Conservation (phyloP, 2,113 vertebrate genomes). For the Amblyornis subalaris region DNA sequence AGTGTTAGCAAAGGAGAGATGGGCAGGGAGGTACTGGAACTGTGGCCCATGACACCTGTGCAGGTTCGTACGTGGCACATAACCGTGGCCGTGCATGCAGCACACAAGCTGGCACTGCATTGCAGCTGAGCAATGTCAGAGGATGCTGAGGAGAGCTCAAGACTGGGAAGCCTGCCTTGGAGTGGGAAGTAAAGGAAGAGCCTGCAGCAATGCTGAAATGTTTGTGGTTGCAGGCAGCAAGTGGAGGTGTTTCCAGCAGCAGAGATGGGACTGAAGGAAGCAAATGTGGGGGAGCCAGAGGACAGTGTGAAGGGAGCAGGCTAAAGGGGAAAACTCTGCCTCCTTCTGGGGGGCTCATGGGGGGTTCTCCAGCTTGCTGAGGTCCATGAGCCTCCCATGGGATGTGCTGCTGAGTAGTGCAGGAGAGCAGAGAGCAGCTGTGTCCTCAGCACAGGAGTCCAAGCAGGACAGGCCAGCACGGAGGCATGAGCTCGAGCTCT, state of each 20-base stretch:
- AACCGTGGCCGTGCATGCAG: accelerated
- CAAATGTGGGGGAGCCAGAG: not conserved
- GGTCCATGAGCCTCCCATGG: accelerated
- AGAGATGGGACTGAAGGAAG: not conserved
- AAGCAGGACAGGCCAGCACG: accelerated
- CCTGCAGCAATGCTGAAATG: not conserved
- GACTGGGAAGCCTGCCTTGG: not conserved
- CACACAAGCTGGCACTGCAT: accelerated
- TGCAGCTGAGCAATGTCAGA: not conserved
- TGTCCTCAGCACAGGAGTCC: accelerated
- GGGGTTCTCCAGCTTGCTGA: not conserved
- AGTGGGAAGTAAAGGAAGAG: not conserved
- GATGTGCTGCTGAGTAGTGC: not conserved
- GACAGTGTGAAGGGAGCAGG: not conserved
- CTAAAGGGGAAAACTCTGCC: not conserved
- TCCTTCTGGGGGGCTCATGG: accelerated
- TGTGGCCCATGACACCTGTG: accelerated
- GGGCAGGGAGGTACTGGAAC: accelerated
- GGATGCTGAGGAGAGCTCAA: not conserved
- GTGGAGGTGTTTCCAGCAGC: not conserved
- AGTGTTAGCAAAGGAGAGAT: not conserved
- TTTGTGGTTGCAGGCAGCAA: not conserved
- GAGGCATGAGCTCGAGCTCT: accelerated
- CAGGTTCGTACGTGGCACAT: accelerated
- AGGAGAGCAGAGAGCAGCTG: accelerated